Evolutionary conservation across 2,888 invertebrate genomes (phyloP).

Genomic region (Diplolepis rosae): DNA sequence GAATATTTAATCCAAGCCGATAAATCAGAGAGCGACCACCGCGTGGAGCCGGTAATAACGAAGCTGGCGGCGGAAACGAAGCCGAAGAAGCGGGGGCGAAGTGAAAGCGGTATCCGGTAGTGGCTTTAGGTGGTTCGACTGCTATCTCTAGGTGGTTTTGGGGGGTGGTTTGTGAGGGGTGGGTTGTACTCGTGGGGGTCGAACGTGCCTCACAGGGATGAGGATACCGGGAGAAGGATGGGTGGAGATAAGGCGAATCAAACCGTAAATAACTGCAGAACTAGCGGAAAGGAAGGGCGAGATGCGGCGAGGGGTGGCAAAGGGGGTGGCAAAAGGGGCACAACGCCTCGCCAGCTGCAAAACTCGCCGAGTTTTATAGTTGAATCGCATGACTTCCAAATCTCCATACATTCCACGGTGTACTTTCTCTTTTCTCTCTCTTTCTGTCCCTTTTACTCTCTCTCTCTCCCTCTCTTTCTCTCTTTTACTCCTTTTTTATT

Average conservation of each 20-base stretch:
- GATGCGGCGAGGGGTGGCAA: constrained; percentile 51
- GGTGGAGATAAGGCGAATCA: constrained; percentile 72
- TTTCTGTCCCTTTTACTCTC: constrained; percentile 50
- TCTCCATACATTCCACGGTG: constrained; percentile 41
- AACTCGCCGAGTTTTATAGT: constrained; percentile 73
- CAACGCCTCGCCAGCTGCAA: constrained; percentile 71
- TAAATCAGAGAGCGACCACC: constrained; percentile 55
- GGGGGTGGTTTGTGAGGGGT: constrained; percentile 49
- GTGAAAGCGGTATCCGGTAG: constrained; percentile 56
- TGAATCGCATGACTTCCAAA: constrained; percentile 43
- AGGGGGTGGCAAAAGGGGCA: constrained; percentile 67
- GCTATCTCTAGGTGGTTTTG: constrained; percentile 63
- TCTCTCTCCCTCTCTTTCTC: constrained; percentile 38
- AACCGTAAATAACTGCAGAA: constrained; percentile 73
- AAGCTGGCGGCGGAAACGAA: constrained; percentile 56
- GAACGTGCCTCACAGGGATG: constrained; percentile 43
- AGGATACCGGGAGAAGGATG: constrained; percentile 54
- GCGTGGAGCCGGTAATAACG: constrained; percentile 53
- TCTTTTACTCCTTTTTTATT: constrained; percentile 44
- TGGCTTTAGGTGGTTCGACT: constrained; percentile 57
- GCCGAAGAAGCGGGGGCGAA: constrained; percentile 57
- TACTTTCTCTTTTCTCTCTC: constrained; percentile 43
- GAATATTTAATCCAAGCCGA: constrained; percentile 59
- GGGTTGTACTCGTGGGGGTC: constrained; percentile 39
- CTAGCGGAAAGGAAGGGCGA: constrained; percentile 66